phyloP scores from a whole-genome alignment of 2,113 vertebrate species.

The Lepus europaeus region DNA sequence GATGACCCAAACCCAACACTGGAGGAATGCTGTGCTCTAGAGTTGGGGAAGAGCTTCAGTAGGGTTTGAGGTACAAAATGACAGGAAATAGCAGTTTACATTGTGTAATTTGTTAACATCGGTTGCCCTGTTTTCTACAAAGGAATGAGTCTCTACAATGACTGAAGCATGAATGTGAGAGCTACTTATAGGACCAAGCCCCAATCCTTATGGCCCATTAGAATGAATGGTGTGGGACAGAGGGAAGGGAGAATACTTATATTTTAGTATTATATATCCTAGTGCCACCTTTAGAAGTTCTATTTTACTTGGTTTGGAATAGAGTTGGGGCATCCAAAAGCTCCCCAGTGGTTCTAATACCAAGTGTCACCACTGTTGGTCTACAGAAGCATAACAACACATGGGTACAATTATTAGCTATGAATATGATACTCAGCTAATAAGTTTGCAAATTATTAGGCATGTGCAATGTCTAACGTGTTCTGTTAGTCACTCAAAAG shows the following conservation, averaged over 20 bases:
- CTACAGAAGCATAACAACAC: not conserved
- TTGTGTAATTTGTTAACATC: not conserved
- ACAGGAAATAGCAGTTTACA: not conserved
- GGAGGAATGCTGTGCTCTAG: not conserved
- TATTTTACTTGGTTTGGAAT: not conserved
- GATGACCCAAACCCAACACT: not conserved
- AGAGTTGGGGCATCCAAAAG: not conserved
- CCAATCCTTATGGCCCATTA: not conserved
- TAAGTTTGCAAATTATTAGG: not conserved
- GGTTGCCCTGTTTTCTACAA: not conserved
- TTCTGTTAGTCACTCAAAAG: not conserved
- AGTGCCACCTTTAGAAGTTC: not conserved
- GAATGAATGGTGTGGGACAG: not conserved
- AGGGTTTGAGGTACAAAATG: not conserved
- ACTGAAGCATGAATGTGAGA: not conserved
- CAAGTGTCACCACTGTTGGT: not conserved
- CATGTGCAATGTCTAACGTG: not conserved
- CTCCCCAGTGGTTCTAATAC: not conserved
- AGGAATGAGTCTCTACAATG: not conserved
- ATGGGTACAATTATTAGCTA: not conserved
- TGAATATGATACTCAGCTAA: not conserved
- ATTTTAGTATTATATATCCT: not conserved
- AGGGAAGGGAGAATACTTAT: not conserved
- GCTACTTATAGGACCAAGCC: not conserved
- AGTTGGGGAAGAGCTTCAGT: rapidly evolving